Evolutionary conservation across 2,888 invertebrate genomes (phyloP).

Genomic region (Julus scandinavius): DNA sequence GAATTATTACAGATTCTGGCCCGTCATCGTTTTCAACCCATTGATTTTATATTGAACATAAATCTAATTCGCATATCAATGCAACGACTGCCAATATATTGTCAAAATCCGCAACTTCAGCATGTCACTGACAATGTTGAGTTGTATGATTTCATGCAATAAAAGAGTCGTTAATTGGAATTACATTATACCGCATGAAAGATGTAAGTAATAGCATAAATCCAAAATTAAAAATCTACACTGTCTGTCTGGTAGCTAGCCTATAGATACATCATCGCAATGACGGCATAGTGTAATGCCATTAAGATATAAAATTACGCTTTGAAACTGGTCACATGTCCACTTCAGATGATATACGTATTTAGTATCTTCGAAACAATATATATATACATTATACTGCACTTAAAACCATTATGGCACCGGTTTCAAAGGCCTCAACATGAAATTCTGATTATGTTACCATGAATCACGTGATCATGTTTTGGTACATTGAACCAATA

Average conservation of each 20-base stretch:
- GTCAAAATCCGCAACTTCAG: slow-evolving; percentile 10
- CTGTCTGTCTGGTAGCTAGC: background rate
- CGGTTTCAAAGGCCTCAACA: no score
- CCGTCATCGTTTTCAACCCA: background rate
- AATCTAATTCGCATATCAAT: background rate
- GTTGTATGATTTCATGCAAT: background rate
- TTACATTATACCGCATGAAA: background rate
- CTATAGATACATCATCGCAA: background rate
- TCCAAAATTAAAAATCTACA: background rate
- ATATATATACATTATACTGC: background rate
- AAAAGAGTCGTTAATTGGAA: background rate
- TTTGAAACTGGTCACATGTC: slow-evolving; percentile 14
- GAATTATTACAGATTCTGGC: background rate
- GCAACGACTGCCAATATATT: background rate
- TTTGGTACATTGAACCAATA: background rate
- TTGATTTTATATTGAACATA: slow-evolving; percentile 29
- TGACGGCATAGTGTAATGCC: background rate
- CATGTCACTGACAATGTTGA: background rate
- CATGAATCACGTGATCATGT: background rate
- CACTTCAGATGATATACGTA: background rate
- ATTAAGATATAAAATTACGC: background rate
- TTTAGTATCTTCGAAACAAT: background rate
- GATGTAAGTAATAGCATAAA: background rate
- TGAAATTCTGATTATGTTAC: background rate
- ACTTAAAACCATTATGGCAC: no score